Percentiles rank a stretch among this genome's conserved stretches.
These are phyloP conservation scores for Sorex araneus DNA, from an alignment of 2,113 vertebrate species.

Conservation along the genomic window DNA sequence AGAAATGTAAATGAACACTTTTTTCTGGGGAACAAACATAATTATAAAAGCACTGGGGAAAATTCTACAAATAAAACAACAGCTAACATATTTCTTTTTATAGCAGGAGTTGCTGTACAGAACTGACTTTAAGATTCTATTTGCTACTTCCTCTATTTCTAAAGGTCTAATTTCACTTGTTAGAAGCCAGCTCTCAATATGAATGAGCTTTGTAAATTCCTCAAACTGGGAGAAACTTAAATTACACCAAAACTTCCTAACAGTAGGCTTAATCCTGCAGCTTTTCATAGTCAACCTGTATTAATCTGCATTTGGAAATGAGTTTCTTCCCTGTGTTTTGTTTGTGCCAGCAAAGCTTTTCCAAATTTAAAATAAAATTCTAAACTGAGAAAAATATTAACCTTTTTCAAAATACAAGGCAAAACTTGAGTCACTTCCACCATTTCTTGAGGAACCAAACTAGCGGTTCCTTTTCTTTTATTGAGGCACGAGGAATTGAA, in stretches of 20 bases:
- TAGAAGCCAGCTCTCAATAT: constrained; percentile 58
- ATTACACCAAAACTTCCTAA: constrained; percentile 70
- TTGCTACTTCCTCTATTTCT: constrained; percentile 43
- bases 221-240: constrained; percentile 63
- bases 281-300: constrained; percentile 58
- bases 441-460: constrained; percentile 63
- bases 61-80: constrained; percentile 41
- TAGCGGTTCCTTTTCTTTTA: neutral
- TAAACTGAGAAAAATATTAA: constrained; percentile 12
- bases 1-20: constrained; percentile 57
- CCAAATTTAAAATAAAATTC: constrained; percentile 69
- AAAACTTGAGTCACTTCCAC: constrained; percentile 35
- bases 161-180: constrained; percentile 54
- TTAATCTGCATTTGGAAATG: constrained; percentile 34
- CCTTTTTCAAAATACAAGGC: constrained; percentile 27
- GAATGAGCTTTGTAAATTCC: constrained; percentile 44
- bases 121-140: constrained; percentile 21
- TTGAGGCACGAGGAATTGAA: too few species aligned
- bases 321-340: constrained; percentile 48
- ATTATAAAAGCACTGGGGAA: neutral
- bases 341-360: constrained; percentile 56
- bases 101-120: neutral
- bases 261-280: constrained; percentile 57
- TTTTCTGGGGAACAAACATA: neutral
- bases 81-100: constrained; percentile 53